Conservation (phyloP, 64 coral and sea anemone species). For the Pocillopora damicornis region DNA sequence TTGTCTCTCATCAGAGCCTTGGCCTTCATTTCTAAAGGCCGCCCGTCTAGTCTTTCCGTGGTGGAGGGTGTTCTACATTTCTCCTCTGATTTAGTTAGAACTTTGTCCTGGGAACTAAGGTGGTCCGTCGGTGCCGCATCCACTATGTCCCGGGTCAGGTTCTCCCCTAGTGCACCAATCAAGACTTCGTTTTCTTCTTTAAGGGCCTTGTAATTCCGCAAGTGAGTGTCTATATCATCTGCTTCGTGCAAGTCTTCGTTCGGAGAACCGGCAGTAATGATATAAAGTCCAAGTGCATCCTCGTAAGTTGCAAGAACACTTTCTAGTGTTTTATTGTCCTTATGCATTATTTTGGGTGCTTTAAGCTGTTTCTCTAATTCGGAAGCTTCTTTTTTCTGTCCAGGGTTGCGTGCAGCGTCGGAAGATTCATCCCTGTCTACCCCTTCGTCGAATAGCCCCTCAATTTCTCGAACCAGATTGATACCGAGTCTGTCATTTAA, state of each 20-base stretch:
- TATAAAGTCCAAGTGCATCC: neutral
- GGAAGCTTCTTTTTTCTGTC: neutral
- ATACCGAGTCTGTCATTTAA: slow-evolving; percentile 26
- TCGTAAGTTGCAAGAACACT: slow-evolving; percentile 27
- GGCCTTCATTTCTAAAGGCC: neutral
- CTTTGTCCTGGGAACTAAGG: neutral
- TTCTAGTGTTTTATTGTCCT: slow-evolving; percentile 6
- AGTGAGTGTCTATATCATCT: neutral
- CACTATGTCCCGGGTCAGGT: slow-evolving; percentile 2
- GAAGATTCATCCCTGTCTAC: neutral
- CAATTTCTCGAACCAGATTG: neutral
- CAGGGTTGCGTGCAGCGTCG: neutral
- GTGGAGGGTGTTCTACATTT: too few species aligned
- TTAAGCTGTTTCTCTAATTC: neutral
- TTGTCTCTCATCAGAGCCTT: neutral
- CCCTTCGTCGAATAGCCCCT: neutral
- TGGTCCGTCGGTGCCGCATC: neutral
- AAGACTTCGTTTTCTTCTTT: slow-evolving; percentile 47
- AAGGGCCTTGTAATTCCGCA: neutral
- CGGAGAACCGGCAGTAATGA: neutral
- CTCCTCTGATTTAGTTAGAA: neutral
- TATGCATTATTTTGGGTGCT: slow-evolving; percentile 7
- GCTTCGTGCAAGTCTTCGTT: neutral
- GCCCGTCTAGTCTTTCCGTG: neutral
- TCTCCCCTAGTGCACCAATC: slow-evolving; percentile 35